A percentile compares a stretch with the other conserved stretches of the same genome.
Conservation (phyloP, 2,113 vertebrate species). For the Speoplatyrhinus poulsoni region DNA sequence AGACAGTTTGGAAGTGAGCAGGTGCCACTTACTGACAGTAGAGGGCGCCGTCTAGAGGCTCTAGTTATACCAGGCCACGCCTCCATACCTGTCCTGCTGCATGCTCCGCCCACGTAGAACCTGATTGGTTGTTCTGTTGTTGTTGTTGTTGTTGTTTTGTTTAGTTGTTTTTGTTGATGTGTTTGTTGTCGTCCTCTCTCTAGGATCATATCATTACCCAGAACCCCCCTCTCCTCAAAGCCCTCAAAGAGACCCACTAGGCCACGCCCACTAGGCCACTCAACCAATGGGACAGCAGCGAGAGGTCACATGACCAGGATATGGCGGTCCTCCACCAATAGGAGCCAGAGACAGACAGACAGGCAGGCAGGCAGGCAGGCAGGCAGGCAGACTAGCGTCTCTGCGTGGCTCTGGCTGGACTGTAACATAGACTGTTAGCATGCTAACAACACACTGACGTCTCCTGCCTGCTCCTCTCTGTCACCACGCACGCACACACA, state of each 20-base stretch:
- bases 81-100: constrained; percentile 66
- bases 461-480: too few relatives aligned
- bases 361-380: constrained; percentile 60
- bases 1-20: too few relatives aligned
- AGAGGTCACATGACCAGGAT: constrained; percentile 76
- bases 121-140: constrained; percentile 85
- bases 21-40: background rate
- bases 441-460: constrained; percentile 43
- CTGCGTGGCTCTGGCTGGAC: constrained; percentile 63
- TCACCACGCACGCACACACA: constrained; percentile 11
- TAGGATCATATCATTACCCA: constrained; percentile 99
- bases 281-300: constrained; percentile 76
- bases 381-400: constrained; percentile 58
- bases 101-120: constrained; percentile 85
- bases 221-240: constrained; percentile 98
- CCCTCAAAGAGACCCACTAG: constrained; percentile 99
- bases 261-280: constrained; percentile 80
- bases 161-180: constrained; percentile 98
- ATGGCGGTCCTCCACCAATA: constrained; percentile 74
- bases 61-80: constrained; percentile 43
- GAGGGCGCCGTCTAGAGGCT: constrained; percentile 17
- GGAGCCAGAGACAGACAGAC: constrained; percentile 62
- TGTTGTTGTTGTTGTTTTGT: constrained; percentile 80
- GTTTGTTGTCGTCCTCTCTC: constrained; percentile 99
- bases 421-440: constrained; percentile 55